Conservation (phyloP, 2,888 invertebrate genomes). For the Toxonevra muliebris region DNA sequence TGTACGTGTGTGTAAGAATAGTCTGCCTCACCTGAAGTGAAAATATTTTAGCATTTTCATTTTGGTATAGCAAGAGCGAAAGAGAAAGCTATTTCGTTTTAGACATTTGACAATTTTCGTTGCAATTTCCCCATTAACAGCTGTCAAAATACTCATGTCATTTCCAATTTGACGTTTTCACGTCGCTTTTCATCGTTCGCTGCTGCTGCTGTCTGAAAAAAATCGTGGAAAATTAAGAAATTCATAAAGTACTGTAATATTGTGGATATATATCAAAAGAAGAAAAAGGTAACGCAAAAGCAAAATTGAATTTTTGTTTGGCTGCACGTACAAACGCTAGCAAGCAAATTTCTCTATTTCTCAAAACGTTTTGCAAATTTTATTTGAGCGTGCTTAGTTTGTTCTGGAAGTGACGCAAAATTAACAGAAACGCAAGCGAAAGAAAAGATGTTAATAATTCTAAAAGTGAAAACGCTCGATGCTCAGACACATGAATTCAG, state of each 20-base stretch:
- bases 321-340: too few relatives aligned
- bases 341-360: too few relatives aligned
- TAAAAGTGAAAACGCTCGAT: constrained; percentile 91
- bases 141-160: constrained; percentile 24
- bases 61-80: constrained; percentile 5
- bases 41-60: too few relatives aligned
- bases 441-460: constrained; percentile 70
- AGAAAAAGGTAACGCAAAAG: constrained; percentile 7
- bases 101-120: constrained; percentile 2
- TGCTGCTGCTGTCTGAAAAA: constrained; percentile 22
- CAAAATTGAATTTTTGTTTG: neutral
- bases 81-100: neutral
- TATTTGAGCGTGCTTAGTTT: too few relatives aligned
- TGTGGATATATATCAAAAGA: too few relatives aligned
- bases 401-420: neutral
- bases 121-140: constrained; percentile 5
- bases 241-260: neutral
- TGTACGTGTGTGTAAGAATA: too few relatives aligned
- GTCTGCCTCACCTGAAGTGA: too few relatives aligned
- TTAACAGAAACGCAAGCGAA: constrained; percentile 13
- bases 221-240: constrained; percentile 18
- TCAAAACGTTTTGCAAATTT: too few relatives aligned
- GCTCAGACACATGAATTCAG: constrained; percentile 84
- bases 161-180: constrained; percentile 24
- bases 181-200: constrained; percentile 17